These are phyloP conservation scores for Agrotis segetum DNA, from an alignment of 2,888 invertebrate species.

Conservation along the genomic window DNA sequence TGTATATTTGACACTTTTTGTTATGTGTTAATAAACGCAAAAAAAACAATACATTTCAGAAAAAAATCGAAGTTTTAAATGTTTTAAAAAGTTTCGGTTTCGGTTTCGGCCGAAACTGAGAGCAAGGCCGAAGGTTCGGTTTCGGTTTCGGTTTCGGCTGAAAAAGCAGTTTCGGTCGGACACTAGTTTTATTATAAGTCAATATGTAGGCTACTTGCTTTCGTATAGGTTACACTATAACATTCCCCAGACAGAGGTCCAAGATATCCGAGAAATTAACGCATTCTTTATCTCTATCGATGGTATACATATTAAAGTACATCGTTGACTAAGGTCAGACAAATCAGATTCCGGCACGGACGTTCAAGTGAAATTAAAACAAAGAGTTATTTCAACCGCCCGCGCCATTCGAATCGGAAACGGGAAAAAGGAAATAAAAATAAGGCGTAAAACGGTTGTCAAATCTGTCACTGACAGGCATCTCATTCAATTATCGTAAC, in stretches of 20 bases:
- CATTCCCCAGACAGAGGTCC: conserved; percentile 40
- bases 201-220: conserved; percentile 45
- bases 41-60: no score
- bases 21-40: no score
- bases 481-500: conserved; percentile 67
- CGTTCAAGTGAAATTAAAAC: conserved; percentile 60
- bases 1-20: no score
- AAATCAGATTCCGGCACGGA: conserved; percentile 52
- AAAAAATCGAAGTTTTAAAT: no score
- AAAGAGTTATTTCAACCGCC: conserved; percentile 61
- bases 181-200: no score
- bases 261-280: conserved; percentile 53
- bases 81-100: no score
- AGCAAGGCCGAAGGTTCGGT: no score
- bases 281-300: conserved; percentile 53
- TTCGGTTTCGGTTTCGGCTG: no score
- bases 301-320: conserved; percentile 47
- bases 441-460: conserved; percentile 68
- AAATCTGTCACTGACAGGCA: conserved; percentile 67
- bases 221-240: conserved; percentile 46
- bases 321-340: conserved; percentile 46
- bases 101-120: no score
- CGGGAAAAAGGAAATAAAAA: conserved; percentile 64
- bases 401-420: conserved; percentile 59
- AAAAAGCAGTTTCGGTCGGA: no score